Percentiles rank a stretch among this genome's conserved stretches.
Conservation (phyloP, 2,113 vertebrate species). For the Tragulus kanchil region DNA sequence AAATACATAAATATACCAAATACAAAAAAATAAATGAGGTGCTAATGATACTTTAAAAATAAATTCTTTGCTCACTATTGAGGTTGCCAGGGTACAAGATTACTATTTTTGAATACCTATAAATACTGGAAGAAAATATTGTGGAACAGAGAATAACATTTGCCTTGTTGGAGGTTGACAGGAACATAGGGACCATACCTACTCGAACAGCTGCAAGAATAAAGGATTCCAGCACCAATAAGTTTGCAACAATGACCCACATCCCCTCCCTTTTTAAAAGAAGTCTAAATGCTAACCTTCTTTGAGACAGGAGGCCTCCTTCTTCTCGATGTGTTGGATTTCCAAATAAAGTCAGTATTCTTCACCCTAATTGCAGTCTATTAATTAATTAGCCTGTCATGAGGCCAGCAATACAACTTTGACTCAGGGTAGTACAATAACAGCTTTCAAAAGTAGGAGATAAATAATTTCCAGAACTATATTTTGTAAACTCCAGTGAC, state of each 20-base stretch:
- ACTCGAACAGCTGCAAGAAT: not conserved
- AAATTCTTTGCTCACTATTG: not conserved
- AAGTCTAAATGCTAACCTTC: not conserved
- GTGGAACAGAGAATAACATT: not conserved
- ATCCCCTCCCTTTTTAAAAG: not conserved
- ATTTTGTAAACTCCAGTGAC: not conserved
- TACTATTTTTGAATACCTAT: not conserved
- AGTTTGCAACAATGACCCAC: not conserved
- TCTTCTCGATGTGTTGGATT: not conserved
- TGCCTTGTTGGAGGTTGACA: not conserved
- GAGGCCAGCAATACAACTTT: not conserved
- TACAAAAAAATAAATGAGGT: not conserved
- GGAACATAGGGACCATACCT: not conserved
- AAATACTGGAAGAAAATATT: not conserved
- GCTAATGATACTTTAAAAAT: not conserved
- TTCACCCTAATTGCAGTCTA: not conserved
- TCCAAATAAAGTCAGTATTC: not conserved
- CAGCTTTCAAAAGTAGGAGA: not conserved
- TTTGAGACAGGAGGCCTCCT: not conserved
- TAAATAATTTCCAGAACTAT: not conserved
- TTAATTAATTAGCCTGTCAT: not conserved
- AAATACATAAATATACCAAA: not conserved
- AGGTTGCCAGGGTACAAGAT: not conserved
- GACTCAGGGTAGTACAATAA: not conserved
- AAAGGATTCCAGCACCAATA: not conserved